Base-by-base conservation (phyloP, 1,140 invertebrate species). In the Lordiphosa stackelbergi region DNA sequence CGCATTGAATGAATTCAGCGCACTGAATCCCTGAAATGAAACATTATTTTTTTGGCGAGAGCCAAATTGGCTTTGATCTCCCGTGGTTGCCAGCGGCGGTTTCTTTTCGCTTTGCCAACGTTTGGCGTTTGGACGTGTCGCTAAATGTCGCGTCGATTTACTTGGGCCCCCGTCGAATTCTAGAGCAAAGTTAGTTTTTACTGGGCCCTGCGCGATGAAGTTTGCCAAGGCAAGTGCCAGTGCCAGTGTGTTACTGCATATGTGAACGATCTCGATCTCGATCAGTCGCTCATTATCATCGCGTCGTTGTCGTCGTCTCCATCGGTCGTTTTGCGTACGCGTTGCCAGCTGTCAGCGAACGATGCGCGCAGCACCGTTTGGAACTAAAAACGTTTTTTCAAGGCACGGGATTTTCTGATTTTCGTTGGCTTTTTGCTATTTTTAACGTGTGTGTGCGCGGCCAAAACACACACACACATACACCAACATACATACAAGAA, bases 61-160 rank as follows among this genome's bases (percentile, higher is more conserved):
- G 62, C 37, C 22, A 35, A 69, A 69, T 69, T 69, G 48, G 65
- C 66, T 69, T 69, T 47, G 55, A 69, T 69, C 42, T 54, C 51
- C 19, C 34, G 31, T 64, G 13, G 34, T 16, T 53, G 34, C 12
- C 47, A 37, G 54, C 51, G 59, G 59, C 22, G 45, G 57, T 65
- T 83, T 83, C 77, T 83, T 83, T 83, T 83, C 77, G 77, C 49
- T 69, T 77, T 66, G 72, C 78, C 70, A 83, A 68, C 77, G 77
- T 83, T 83, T 72, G 52, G 78, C 77, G 78, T 70, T 77, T 83
- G 61, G 77, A 83, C 78, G 77, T 81, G 74, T 81, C 72, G 75
- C 71, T 75, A 65, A 58, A 75, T 75, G 75, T 75, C 57, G 73
- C 73, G 53, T 47, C 59, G 49, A 53, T 38, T 53, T 56, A 51